Percentiles rank a stretch among this genome's conserved stretches.
Conservation (phyloP, 2,888 invertebrate species). For the Invenusta paracnida region DNA sequence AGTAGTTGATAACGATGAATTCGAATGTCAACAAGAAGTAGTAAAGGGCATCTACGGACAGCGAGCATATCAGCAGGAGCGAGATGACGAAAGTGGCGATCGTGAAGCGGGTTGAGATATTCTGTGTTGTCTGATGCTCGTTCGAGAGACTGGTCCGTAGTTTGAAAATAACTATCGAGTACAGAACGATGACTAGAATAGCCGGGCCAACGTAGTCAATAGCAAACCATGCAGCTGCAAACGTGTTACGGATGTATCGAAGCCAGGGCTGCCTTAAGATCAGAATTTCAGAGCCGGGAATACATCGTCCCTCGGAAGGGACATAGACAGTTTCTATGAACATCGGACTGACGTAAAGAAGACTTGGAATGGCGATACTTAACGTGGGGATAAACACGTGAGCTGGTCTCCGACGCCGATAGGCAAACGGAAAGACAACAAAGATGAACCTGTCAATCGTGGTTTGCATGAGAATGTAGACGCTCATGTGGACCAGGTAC, state of each 20-base stretch:
- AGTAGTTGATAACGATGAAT: neutral
- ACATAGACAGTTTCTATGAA: neutral
- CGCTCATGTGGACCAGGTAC: neutral
- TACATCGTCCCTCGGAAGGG: neutral
- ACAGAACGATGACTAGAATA: no score
- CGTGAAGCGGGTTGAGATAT: neutral
- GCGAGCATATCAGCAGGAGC: neutral
- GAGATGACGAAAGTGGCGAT: neutral
- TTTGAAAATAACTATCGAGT: no score
- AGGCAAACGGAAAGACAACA: neutral
- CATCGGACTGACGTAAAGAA: neutral
- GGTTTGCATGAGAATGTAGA: neutral
- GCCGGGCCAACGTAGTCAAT: no score
- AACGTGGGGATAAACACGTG: neutral
- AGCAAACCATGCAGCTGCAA: neutral
- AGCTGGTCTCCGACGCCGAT: neutral
- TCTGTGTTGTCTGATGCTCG: no score
- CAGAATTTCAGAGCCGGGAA: neutral
- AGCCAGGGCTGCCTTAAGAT: neutral
- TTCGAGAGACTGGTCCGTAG: no score
- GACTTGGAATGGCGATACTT: neutral
- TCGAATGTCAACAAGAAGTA: neutral
- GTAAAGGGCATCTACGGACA: neutral
- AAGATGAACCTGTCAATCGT: neutral
- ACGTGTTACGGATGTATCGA: neutral